phyloP scores from a whole-genome alignment of 2,888 invertebrate species.

The Himalopsyche anomala region DNA sequence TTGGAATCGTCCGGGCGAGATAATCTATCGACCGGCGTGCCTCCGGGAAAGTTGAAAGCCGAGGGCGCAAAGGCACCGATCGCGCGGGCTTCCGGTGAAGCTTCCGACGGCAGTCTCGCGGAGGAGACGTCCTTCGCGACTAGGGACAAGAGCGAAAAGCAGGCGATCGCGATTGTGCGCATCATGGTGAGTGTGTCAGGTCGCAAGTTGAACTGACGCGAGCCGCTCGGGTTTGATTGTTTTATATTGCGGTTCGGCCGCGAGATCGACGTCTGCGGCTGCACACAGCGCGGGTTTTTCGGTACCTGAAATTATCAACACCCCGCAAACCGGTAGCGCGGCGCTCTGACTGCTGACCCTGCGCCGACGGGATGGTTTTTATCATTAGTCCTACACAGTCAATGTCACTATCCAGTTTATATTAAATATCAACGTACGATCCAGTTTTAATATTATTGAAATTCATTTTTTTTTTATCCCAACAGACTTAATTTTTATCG shows the following conservation, averaged over 20 bases:
- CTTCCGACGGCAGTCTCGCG: constrained; percentile 41
- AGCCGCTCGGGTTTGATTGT: constrained; percentile 59
- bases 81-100: constrained; percentile 47
- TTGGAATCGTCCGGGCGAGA: constrained; percentile 69
- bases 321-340: constrained; percentile 30
- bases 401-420: not conserved
- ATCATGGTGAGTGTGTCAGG: constrained; percentile 51
- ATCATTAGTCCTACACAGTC: not conserved
- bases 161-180: constrained; percentile 43
- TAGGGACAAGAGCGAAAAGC: constrained; percentile 40
- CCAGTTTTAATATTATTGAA: too few relatives aligned
- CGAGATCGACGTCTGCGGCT: constrained; percentile 51
- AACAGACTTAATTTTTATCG: too few relatives aligned
- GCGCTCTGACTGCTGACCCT: not conserved
- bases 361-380: not conserved
- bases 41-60: constrained; percentile 43
- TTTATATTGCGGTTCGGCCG: constrained; percentile 61
- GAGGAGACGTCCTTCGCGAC: constrained; percentile 39
- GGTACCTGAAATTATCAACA: constrained; percentile 45
- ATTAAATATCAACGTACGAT: too few relatives aligned
- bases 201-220: constrained; percentile 59
- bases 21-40: too few relatives aligned
- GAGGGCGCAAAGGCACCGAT: constrained; percentile 22
- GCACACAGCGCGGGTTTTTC: constrained; percentile 52
- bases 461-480: too few relatives aligned